phyloP scores from a whole-genome alignment of 2,797 vertebrate genomes.

The Gobionotothen gibberifrons region DNA sequence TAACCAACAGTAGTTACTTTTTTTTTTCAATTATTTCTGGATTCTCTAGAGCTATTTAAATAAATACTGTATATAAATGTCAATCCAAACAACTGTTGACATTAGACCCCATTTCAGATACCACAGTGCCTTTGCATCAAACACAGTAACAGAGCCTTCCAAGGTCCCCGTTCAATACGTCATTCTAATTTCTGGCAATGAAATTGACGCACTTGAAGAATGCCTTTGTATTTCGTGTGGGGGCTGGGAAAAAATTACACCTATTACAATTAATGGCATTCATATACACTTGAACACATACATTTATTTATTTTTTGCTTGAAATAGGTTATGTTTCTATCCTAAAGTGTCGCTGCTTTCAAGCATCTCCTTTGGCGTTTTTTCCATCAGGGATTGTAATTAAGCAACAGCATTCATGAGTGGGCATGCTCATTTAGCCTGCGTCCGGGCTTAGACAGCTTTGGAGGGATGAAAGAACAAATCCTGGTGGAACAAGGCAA shows the following conservation, averaged over 20 bases:
- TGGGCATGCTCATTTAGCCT: conserved; percentile 76
- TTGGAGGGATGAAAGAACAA: conserved; percentile 77
- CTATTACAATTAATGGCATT: conserved; percentile 55
- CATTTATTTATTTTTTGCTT: conserved; percentile 37
- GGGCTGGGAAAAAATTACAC: background rate
- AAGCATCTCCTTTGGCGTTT: conserved; percentile 61
- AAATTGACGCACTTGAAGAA: conserved; percentile 33
- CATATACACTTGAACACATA: conserved; percentile 60
- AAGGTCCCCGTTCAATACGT: conserved; percentile 22
- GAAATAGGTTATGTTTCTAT: conserved; percentile 29
- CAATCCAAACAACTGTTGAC: conserved; percentile 65
- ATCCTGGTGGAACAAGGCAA: conserved; percentile 74
- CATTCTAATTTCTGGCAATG: conserved; percentile 52
- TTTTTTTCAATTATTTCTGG: conserved; percentile 42
- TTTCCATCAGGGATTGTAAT: conserved; percentile 81
- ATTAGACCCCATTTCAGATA: conserved; percentile 56
- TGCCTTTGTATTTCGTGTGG: conserved; percentile 25
- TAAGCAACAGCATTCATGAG: conserved; percentile 81
- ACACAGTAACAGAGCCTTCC: conserved; percentile 37
- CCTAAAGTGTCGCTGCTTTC: conserved; percentile 36
- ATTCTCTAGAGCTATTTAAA: conserved; percentile 56
- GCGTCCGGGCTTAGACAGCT: conserved; percentile 70
- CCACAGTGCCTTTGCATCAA: conserved; percentile 21
- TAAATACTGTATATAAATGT: conserved; percentile 69
- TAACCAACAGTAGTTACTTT: conserved; percentile 28